These are phyloP conservation scores for Bombus superbus DNA, from an alignment of 1,140 invertebrate species.

Conservation along the genomic window DNA sequence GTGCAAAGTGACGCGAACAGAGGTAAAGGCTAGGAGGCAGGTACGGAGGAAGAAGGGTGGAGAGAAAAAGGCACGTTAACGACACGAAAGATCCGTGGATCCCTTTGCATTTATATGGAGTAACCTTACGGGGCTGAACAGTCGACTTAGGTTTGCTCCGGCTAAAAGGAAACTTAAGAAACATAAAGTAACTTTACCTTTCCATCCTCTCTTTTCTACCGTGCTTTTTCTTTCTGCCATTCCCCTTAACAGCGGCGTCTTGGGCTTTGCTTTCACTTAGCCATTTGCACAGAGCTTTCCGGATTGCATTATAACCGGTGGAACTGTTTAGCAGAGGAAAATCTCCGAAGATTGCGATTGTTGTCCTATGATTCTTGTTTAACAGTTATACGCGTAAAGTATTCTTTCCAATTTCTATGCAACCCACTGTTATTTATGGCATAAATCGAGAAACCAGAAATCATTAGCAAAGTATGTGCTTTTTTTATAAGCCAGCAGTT, in stretches of 20 bases:
- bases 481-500: neutral
- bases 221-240: conserved; percentile 45
- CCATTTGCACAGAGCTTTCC: conserved; percentile 69
- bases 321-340: conserved; percentile 52
- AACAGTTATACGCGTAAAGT: neutral
- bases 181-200: conserved; percentile 74
- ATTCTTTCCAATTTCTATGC: neutral
- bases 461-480: neutral
- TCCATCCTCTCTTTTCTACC: conserved; percentile 60
- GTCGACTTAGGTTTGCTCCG: conserved; percentile 64
- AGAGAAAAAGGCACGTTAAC: conserved; percentile 61
- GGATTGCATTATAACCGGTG: conserved; percentile 67
- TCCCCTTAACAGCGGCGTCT: conserved; percentile 49
- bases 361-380: neutral
- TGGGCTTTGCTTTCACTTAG: conserved; percentile 59
- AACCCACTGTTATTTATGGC: no score
- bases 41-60: conserved; percentile 17
- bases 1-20: conserved; percentile 60
- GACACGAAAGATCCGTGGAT: conserved; percentile 69
- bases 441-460: neutral
- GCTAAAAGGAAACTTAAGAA: conserved; percentile 74
- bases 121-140: conserved; percentile 69
- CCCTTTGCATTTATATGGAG: conserved; percentile 73
- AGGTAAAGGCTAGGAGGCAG: conserved; percentile 32
- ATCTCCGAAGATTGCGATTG: conserved; percentile 19